Base-by-base conservation (phyloP, 2,888 invertebrate genomes). In the Omphaloscelis lunosa region DNA sequence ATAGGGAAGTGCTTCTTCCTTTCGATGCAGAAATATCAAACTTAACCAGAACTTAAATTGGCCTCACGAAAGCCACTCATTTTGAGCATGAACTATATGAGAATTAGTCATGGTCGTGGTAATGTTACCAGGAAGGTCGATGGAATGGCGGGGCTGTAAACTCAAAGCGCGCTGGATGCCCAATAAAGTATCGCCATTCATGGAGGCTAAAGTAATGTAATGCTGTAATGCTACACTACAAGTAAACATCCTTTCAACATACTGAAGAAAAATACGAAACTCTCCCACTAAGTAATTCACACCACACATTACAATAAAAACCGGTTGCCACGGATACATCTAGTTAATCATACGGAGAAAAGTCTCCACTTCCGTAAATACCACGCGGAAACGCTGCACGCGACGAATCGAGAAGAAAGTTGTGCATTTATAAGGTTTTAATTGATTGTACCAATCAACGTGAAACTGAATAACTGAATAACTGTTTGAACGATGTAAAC, bases 381-480 rank as follows among this genome's bases (percentile, higher is more conserved):
- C 58, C 56, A 56, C 63, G 73, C 86, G 73, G 83, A 86, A 83
- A 78, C 39, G 63, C 45, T 11, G 45, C 79, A 72, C 61, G 73
- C 70, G 29, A 58, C 61, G 27, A 29, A 11, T 51, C 20, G 51
- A 59, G 63, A 76, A 66, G 83, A 83, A 86, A 83, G 83, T 85
- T 67, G 59, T 74, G 29, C 68, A 61, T 34, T 68, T 61, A n/a
- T 61, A 68, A 61, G 68, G 61, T 68, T 86, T 77, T 78, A 83
- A 86, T 74, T 74, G 79, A 78, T 78, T 83, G 11, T 39, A 29
- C 12, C 39, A 75, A 81, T 84, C 56, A 81, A n/a, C 39, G 62
- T 9, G 39, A 68, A 68, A n/a, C n/a, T n/a, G n/a, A n/a, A n/a
- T n/a, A n/a, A n/a, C n/a, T n/a, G n/a, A 70, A 79, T 83, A 1